Percentiles rank a stretch among this genome's conserved stretches.
phyloP scores from a whole-genome alignment of 2,888 invertebrate species.

The Lasioglossum leucozonium region DNA sequence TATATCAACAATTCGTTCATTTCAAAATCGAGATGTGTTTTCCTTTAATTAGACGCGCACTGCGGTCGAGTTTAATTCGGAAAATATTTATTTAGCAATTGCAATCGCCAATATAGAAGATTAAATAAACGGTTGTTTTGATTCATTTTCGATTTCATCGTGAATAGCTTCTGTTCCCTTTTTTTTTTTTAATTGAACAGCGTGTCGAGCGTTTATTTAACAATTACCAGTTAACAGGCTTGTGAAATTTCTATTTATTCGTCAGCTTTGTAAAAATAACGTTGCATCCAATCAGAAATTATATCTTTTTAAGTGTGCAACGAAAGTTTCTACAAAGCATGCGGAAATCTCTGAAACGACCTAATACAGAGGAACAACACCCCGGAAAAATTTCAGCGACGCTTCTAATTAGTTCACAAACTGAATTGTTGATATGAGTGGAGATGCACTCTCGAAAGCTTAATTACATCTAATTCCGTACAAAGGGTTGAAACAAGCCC shows the following conservation, averaged over 20 bases:
- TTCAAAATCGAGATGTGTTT: neutral
- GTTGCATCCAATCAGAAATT: neutral
- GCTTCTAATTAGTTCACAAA: neutral
- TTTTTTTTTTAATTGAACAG: neutral
- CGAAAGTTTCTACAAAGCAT: neutral
- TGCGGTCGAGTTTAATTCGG: neutral
- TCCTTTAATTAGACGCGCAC: neutral
- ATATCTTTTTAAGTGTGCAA: neutral
- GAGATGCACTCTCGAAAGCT: neutral
- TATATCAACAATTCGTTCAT: no score
- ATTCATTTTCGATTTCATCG: neutral
- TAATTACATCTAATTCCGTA: neutral
- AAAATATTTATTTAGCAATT: neutral
- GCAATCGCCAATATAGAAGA: no score
- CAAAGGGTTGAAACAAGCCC: no score
- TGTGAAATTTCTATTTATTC: neutral
- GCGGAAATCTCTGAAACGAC: neutral
- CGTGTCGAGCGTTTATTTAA: neutral
- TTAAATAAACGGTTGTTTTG: neutral
- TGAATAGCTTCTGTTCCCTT: neutral
- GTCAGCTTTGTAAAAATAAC: neutral
- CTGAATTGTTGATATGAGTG: neutral
- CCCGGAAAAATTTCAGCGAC: neutral
- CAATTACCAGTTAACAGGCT: neutral
- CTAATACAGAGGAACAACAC: neutral